Conservation (phyloP, 2,888 invertebrate species). For the Protodeltote pygarga region DNA sequence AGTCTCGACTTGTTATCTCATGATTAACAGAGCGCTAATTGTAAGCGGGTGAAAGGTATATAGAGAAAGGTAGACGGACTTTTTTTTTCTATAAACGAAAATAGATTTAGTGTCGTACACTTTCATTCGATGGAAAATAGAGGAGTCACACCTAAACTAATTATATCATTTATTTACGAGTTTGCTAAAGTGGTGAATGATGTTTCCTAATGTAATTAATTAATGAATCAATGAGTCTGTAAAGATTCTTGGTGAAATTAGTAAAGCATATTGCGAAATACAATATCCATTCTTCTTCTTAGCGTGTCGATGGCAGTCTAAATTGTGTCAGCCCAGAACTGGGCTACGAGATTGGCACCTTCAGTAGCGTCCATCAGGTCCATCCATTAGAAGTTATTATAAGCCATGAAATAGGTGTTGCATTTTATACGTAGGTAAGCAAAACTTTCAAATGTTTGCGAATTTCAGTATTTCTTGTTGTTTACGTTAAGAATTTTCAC, state of each 20-base stretch:
- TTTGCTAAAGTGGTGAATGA: constrained; percentile 13
- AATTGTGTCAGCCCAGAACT: too few relatives aligned
- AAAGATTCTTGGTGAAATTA: background rate
- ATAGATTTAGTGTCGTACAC: constrained; percentile 57
- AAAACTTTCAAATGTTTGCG: constrained; percentile 20
- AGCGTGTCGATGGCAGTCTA: too few relatives aligned
- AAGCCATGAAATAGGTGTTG: background rate
- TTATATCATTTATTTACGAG: constrained; percentile 30
- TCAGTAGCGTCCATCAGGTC: too few relatives aligned
- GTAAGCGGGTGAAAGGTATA: constrained; percentile 79
- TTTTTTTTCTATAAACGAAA: constrained; percentile 57
- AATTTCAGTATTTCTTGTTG: constrained; percentile 34
- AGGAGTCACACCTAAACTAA: constrained; percentile 30
- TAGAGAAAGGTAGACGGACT: constrained; percentile 72
- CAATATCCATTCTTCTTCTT: constrained; percentile 3
- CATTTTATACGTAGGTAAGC: constrained; percentile 12
- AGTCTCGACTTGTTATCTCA: constrained; percentile 66
- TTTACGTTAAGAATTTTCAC: constrained; percentile 48
- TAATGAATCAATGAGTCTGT: constrained; percentile 19
- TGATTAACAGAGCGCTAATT: constrained; percentile 84
- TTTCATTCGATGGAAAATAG: constrained; percentile 48
- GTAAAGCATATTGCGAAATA: background rate
- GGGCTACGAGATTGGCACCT: too few relatives aligned
- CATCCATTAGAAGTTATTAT: too few relatives aligned
- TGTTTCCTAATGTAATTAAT: constrained; percentile 15